Base-by-base conservation (phyloP, 2,888 invertebrate genomes). In the Unio pictorum region DNA sequence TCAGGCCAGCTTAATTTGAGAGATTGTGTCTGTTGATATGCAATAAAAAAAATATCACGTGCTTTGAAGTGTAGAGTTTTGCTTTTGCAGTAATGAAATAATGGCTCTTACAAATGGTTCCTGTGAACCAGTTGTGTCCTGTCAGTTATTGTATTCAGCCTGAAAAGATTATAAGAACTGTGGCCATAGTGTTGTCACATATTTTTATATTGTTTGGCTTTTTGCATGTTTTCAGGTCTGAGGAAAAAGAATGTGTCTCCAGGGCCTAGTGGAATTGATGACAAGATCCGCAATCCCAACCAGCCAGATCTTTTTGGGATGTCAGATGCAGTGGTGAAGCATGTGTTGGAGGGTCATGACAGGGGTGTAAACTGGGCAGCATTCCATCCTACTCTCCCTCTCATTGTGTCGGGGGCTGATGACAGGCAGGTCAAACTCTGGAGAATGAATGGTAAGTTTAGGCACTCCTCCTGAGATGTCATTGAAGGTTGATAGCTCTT, bases 321-420 rank as follows among this genome's bases (percentile, higher is more conserved):
- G 68, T 90, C 91, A 6, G 98, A 98, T 90, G 98, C 90, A 56
- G 87, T 91, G 57, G 91, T 91, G 5, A 91, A 91, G 71, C 91
- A 91, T 80, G 92, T 92, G n/a, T 83, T 92, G 45, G 92, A 92
- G 83, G 92, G 92, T 7, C 90, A 90, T 72, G 90, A 90, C 90
- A 93, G 99, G 64, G 99, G 99, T 18, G 99, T 99, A 0, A 99
- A 99, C 91, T 99, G 99, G 99, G 98, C 97, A 0, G 93, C 95
- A 61, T 99, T 99, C 91, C 99, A 99, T 90, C 97, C 97, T 4
- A 94, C 94, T 1, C 91, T 99, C 82, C 99, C 99, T 0, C 92
- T 99, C 58, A 96, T 99, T 80, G 97, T 96, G 0, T 99, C 99
- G 0, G 99, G 98, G 0, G 99, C 99, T n/a, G 99, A 99, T 89